Percentiles rank a stretch among this genome's conserved stretches.
phyloP scores from a whole-genome alignment of 2,113 vertebrate genomes.

The Aegithalos caudatus region DNA sequence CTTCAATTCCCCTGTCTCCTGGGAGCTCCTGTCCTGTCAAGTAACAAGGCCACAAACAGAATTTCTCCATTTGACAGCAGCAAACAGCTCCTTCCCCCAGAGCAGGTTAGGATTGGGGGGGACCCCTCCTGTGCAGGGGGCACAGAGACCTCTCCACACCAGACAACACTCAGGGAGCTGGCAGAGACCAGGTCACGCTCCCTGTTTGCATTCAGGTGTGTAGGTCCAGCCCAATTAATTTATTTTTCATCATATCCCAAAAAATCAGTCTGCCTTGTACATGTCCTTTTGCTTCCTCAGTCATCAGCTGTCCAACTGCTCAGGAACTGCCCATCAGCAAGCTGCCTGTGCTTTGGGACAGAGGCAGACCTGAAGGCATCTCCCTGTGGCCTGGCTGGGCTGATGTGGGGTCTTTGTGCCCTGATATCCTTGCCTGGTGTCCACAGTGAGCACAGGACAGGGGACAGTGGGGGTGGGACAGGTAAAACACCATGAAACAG shows the following conservation, averaged over 20 bases:
- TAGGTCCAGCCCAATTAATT: not conserved
- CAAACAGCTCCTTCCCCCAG: not conserved
- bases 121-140: not conserved
- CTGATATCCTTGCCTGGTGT: not conserved
- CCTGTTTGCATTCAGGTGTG: not conserved
- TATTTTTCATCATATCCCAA: not conserved
- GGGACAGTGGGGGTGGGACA: not conserved
- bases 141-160: not conserved
- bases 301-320: too few species aligned
- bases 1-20: not conserved
- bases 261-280: not conserved
- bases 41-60: not conserved
- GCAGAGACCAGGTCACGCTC: not conserved
- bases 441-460: fast-evolving
- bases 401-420: not conserved
- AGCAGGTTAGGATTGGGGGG: fast-evolving
- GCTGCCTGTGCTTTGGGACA: not conserved
- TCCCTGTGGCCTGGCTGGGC: not conserved
- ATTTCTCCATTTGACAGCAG: not conserved
- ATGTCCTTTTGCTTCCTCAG: fast-evolving
- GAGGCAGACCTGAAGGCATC: not conserved
- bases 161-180: fast-evolving
- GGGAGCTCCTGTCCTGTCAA: not conserved
- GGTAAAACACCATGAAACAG: not conserved
- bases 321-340: not conserved